Percentiles rank a stretch among this genome's conserved stretches.
Conservation (phyloP, 2,113 vertebrate genomes). For the Neolamprologus caudopunctatus region DNA sequence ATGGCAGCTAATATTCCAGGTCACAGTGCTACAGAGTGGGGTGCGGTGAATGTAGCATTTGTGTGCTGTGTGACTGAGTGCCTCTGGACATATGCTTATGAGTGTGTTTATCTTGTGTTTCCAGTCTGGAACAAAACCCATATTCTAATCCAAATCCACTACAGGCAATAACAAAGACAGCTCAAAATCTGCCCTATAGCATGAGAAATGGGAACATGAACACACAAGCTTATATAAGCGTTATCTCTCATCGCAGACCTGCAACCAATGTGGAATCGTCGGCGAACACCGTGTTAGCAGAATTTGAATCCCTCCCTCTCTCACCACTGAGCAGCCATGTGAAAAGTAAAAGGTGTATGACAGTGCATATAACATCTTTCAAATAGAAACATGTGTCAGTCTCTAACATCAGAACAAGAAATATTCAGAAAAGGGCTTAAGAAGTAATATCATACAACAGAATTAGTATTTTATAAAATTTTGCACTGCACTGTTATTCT, state of each 20-base stretch:
- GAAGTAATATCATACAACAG: background rate
- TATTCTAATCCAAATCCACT: conserved; percentile 31
- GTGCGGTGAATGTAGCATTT: background rate
- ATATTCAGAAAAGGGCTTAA: background rate
- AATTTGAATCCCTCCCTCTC: background rate
- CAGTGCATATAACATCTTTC: background rate
- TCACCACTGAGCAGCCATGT: background rate
- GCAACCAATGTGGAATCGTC: background rate
- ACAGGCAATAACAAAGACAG: conserved; percentile 35
- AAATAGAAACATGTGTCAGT: background rate
- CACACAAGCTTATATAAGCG: conserved; percentile 2
- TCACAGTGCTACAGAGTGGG: conserved; percentile 4
- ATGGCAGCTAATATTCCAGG: conserved; percentile 23
- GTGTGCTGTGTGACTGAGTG: background rate
- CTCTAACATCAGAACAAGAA: background rate
- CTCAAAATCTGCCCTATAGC: conserved; percentile 34
- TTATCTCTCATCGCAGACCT: conserved; percentile 14
- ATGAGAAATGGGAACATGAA: background rate
- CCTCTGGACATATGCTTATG: background rate
- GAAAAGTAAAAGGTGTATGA: background rate
- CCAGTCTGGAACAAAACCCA: conserved; percentile 31
- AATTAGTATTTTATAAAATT: background rate
- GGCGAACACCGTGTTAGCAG: background rate
- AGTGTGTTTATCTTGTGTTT: conserved; percentile 31
- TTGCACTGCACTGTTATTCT: background rate